Evolutionary conservation across 2,113 vertebrate species (phyloP).

Genomic region (Regulus satrapa): DNA sequence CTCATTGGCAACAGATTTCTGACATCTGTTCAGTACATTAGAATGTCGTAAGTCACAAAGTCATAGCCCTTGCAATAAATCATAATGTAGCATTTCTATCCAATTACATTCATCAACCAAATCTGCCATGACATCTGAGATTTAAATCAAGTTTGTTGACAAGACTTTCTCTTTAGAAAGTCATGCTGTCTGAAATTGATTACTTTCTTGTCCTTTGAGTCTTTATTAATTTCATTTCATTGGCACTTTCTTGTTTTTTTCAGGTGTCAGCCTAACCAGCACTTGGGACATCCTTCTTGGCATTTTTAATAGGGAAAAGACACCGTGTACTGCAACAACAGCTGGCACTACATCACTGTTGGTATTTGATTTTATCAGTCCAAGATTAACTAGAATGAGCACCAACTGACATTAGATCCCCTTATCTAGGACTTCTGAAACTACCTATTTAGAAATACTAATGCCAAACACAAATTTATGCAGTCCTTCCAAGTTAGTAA

Average conservation of each 20-base stretch:
- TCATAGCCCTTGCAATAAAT: constrained; percentile 31
- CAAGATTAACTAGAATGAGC: background rate
- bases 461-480: background rate
- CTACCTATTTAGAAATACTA: background rate
- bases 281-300: background rate
- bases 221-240: constrained; percentile 35
- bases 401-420: background rate
- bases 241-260: background rate
- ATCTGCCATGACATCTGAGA: constrained; percentile 4
- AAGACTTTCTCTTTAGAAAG: constrained; percentile 18
- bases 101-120: constrained; percentile 41
- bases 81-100: background rate
- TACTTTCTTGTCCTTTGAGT: constrained; percentile 37
- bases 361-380: background rate
- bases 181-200: constrained; percentile 6
- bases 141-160: constrained; percentile 46
- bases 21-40: constrained; percentile 15
- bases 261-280: background rate
- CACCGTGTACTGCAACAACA: background rate
- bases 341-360: background rate
- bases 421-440: background rate
- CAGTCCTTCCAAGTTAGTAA: background rate
- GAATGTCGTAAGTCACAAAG: constrained; percentile 26
- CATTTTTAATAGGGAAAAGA: background rate
- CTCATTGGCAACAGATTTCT: constrained; percentile 38